These are phyloP conservation scores for Terrapene triunguis DNA, from an alignment of 2,113 vertebrate species.

Conservation along the genomic window DNA sequence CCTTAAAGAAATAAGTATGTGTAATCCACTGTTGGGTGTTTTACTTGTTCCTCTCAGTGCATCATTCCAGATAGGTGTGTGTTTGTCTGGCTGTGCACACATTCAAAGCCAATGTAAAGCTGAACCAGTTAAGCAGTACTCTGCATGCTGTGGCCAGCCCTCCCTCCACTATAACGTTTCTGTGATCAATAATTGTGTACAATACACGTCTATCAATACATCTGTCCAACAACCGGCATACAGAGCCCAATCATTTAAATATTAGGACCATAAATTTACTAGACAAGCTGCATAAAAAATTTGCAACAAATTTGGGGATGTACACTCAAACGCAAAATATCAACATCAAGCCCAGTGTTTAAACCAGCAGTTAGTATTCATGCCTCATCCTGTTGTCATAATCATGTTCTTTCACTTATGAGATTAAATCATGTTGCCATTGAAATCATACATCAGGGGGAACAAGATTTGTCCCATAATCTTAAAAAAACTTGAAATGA, in stretches of 20 bases:
- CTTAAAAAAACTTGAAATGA: neutral
- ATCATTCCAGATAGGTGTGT: neutral
- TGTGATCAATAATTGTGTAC: neutral
- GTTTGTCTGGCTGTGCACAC: neutral
- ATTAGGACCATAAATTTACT: neutral
- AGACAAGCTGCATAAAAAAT: slow-evolving; percentile 10
- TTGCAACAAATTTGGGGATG: neutral
- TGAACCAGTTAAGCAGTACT: neutral
- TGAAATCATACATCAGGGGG: neutral
- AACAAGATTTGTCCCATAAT: neutral
- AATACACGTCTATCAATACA: neutral
- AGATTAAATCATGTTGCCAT: neutral
- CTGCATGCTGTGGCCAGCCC: neutral
- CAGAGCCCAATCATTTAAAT: neutral
- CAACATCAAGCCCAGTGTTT: neutral
- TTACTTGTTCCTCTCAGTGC: neutral
- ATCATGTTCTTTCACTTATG: neutral
- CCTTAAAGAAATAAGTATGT: neutral
- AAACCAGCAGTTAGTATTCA: slow-evolving; percentile 18
- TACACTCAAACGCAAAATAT: neutral
- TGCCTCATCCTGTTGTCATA: neutral
- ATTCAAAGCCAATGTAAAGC: neutral
- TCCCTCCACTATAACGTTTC: neutral
- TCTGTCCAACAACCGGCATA: neutral
- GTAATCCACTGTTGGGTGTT: neutral